Evolutionary conservation across 2,888 invertebrate species (phyloP), one percentile per base, ranked within the genome.

Genomic region (Zygaena filipendulae): DNA sequence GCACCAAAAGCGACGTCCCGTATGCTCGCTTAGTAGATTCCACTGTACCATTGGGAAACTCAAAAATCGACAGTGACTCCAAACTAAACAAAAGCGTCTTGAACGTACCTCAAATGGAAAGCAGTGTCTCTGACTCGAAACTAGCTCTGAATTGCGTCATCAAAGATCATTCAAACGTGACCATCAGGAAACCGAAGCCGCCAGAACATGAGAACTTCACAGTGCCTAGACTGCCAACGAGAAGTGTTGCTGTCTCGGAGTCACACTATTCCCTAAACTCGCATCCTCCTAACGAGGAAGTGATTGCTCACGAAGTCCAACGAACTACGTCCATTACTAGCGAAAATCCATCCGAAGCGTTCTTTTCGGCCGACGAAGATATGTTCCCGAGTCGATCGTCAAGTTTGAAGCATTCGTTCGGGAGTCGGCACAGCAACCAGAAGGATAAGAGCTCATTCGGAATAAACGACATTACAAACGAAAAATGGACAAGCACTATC

Each of bases 311-410:
- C 45, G 86, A 87, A 63, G 88, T 87, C 1, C 91, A 92, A 62
- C 81, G 94, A 46, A 92, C 94, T 0, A 87, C 91, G 52, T 94
- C 93, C 0, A 87, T 94, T 57, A 91, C 91, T 1, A 92, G 92
- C 35, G 93, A 94, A 61, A 94, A 94, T 60, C 92, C 91, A 47
- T 92, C 92, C 0, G 95, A 95, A 66, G 89, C 91, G 27, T 96
- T 95, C 68, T 95, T 92, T 59, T 95, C 95, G 0, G 95, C 95
- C 0, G 95, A 95, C 52, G 95, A 96, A 67, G 95, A 95, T 45
- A 84, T 90, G 47, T 84, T 84, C 41, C 86, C 84, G 12, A 87
- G 87, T 45, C 74, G 87, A 7, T 87, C 86, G 11, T 87, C 87
- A 1, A 87, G 87, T 43, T 60, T 87, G 28, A 81, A 87, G 34